These are phyloP conservation scores for Atlantisia rogersi DNA, from an alignment of 2,113 vertebrate genomes.

Conservation along the genomic window DNA sequence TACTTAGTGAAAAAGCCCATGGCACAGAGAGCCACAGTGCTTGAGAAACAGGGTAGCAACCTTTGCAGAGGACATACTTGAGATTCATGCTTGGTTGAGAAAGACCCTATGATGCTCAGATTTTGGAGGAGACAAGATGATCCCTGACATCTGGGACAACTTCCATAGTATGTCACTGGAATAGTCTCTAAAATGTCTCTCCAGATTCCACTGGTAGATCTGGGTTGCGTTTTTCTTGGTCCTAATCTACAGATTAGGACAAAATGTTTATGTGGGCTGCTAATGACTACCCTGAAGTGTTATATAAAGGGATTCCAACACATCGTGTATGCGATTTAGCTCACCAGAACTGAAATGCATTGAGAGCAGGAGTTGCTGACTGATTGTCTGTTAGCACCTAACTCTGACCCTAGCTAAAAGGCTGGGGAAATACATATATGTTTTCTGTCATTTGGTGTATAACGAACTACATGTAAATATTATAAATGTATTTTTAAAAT, in stretches of 20 bases:
- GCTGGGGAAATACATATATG: neutral
- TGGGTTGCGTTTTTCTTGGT: neutral
- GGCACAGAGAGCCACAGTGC: neutral
- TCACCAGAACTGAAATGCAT: neutral
- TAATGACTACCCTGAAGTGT: neutral
- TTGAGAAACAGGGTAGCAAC: neutral
- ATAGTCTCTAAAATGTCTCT: neutral
- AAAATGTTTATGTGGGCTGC: neutral
- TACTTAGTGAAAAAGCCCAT: neutral
- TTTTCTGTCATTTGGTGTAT: neutral
- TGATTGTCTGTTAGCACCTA: neutral
- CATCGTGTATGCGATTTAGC: neutral
- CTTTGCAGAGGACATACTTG: neutral
- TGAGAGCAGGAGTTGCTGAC: neutral
- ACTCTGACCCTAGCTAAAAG: neutral
- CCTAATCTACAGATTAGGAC: neutral
- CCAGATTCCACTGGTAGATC: neutral
- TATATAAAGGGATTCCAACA: neutral
- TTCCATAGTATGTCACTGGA: neutral
- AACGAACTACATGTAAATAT: neutral
- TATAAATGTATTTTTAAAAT: neutral
- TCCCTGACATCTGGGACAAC: neutral
- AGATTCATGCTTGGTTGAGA: neutral
- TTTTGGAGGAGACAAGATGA: neutral
- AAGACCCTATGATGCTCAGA: neutral